Base-by-base conservation (phyloP, 2,888 invertebrate species). In the Latheticus oryzae region DNA sequence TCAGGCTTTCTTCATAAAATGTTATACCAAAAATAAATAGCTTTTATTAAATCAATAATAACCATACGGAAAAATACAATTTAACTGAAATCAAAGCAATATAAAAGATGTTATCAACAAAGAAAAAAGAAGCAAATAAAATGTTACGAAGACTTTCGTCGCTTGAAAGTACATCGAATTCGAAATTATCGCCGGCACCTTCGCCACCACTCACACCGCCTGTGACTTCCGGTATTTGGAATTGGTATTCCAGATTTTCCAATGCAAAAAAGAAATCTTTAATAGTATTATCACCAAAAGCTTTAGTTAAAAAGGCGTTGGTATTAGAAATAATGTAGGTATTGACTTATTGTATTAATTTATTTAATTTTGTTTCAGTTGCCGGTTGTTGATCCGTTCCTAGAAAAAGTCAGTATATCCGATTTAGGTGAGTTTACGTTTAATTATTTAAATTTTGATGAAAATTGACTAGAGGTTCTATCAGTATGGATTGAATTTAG, bases 321-420 rank as follows among this genome's bases (percentile, higher is more conserved):
- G 73, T 73, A 68, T 64, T 50, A 53, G 37, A 24, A n/a, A n/a
- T n/a, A n/a, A n/a, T n/a, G n/a, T n/a, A 17, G 12, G 7, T 13
- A 11, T 28, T 35, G 11, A 9, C 7, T 15, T 9, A 15, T 7
- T 28, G 7, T 26, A 17, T 30, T 45, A 11, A 19, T 2, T 38
- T 15, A 21, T 32, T 37, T 11, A 16, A 19, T 26, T 79, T 78
- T 76, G 64, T 87, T 87, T 51, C 86, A 95, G 94, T 83, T 94
- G 73, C 94, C 94, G 57, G 92, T 92, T 45, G 93, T 91, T 42
- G 94, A 94, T 81, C 94, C 94, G 35, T 95, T 94, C 81, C 79
- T 95, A 81, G 94, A 93, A 79, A 94, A 93, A 84, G 89, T 89
- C 69, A 87, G 85, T 75, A 79, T 88, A 67, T 87, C 87, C 40